phyloP scores from a whole-genome alignment of 2,888 invertebrate species.

The Rhabditoides inermis region DNA sequence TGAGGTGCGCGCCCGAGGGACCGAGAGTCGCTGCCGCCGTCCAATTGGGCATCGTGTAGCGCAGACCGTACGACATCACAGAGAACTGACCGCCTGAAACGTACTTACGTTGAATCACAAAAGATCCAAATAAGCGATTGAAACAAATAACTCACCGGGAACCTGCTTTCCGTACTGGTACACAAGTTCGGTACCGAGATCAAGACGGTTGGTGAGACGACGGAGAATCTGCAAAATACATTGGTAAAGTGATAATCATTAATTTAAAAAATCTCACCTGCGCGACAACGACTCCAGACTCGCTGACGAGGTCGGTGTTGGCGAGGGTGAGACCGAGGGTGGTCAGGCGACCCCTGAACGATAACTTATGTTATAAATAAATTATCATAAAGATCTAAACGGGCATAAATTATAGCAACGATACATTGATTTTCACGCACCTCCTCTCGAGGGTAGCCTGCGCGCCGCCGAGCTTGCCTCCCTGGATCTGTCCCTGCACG shows the following conservation, averaged over 20 bases:
- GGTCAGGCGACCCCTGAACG: conserved; percentile 72
- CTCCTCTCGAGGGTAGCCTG: conserved; percentile 64
- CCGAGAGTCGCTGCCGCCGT: conserved; percentile 35
- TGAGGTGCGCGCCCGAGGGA: conserved; percentile 63
- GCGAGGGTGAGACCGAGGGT: conserved; percentile 80
- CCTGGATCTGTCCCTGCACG: conserved; percentile 54
- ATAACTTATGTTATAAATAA: no score
- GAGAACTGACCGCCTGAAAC: conserved; percentile 79
- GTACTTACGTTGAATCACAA: not conserved
- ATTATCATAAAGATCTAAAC: not conserved
- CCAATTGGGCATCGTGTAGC: conserved; percentile 60
- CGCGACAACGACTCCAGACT: conserved; percentile 64
- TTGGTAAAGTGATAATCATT: conserved; percentile 57
- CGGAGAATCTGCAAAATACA: conserved; percentile 74
- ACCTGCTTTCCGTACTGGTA: conserved; percentile 79
- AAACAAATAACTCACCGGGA: conserved; percentile 65
- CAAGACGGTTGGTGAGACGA: conserved; percentile 71
- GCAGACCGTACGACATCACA: conserved; percentile 74
- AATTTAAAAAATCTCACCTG: no score
- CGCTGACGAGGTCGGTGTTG: conserved; percentile 80
- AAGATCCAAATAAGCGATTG: not conserved
- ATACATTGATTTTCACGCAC: conserved; percentile 5
- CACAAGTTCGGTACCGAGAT: conserved; percentile 84
- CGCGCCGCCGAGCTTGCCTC: conserved; percentile 63
- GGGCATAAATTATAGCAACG: not conserved